Evolutionary conservation across 2,888 invertebrate species (phyloP).

Genomic region (Drosophila melanosoma): DNA sequence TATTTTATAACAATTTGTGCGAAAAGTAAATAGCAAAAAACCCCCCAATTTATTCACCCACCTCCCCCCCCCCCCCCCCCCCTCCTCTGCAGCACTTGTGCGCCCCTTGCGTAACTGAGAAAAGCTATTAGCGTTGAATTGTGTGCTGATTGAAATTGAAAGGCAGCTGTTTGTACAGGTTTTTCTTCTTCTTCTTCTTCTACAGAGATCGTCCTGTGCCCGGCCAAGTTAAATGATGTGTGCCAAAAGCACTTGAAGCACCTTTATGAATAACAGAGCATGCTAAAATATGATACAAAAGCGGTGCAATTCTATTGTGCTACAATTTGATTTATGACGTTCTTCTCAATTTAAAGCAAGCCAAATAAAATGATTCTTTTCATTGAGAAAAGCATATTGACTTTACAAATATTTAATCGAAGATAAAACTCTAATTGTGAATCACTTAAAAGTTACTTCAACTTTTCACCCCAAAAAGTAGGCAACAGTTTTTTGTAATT

Average conservation of each 20-base stretch:
- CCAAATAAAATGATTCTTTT: constrained; percentile 3
- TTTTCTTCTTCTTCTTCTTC: not conserved
- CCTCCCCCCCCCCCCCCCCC: too few relatives aligned
- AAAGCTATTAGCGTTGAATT: constrained; percentile 58
- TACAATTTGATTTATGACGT: constrained; percentile 11
- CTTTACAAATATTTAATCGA: not conserved
- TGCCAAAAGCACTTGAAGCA: constrained; percentile 55
- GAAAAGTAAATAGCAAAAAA: constrained; percentile 64
- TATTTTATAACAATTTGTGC: constrained; percentile 71
- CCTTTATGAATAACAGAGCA: constrained; percentile 50
- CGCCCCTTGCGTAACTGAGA: constrained; percentile 35
- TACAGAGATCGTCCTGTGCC: constrained; percentile 19
- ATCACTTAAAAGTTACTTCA: constrained; percentile 7
- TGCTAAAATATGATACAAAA: constrained; percentile 25
- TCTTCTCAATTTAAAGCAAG: constrained; percentile 12
- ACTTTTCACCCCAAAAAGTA: constrained; percentile 26
- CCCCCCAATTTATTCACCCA: not conserved
- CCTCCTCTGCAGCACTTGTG: not conserved
- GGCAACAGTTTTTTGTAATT: constrained; percentile 24
- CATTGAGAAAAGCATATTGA: not conserved
- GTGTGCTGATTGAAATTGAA: constrained; percentile 67
- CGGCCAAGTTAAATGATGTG: constrained; percentile 66
- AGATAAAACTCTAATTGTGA: not conserved
- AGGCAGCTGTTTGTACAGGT: constrained; percentile 57
- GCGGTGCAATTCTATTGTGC: constrained; percentile 13